Percentiles rank a stretch among this genome's conserved stretches.
These are phyloP conservation scores for Toxonevra muliebris DNA, from an alignment of 2,888 invertebrate species.

Conservation along the genomic window DNA sequence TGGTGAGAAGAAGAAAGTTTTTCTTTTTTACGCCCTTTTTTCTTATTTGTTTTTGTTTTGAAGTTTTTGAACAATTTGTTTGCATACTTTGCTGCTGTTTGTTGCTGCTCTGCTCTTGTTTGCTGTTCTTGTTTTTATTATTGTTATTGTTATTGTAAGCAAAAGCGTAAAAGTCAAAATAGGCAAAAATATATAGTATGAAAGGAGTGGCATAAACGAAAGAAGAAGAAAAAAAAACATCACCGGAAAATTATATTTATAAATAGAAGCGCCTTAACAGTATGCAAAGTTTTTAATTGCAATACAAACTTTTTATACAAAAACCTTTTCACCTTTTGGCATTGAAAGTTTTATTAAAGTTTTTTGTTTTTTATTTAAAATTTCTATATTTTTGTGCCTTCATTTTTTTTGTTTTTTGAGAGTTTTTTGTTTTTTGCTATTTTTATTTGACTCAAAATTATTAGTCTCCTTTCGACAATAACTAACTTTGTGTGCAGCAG, in stretches of 20 bases:
- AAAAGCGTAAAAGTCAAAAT: background rate
- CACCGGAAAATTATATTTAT: background rate
- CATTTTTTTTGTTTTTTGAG: too few relatives aligned
- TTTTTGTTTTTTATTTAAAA: background rate
- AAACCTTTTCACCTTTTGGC: background rate
- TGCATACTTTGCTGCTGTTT: background rate
- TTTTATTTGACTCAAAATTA: background rate
- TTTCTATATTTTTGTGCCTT: too few relatives aligned
- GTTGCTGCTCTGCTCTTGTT: background rate
- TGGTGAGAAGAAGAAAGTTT: too few relatives aligned
- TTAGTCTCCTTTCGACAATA: slow-evolving; percentile 1
- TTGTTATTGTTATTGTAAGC: background rate
- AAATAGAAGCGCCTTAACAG: background rate
- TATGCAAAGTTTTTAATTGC: too few relatives aligned
- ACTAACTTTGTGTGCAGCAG: background rate
- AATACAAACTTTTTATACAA: too few relatives aligned
- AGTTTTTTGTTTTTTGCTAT: too few relatives aligned
- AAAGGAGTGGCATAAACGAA: background rate
- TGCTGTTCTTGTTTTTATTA: background rate
- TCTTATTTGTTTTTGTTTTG: too few relatives aligned
- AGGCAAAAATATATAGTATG: background rate
- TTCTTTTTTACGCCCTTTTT: too few relatives aligned
- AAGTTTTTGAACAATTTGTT: too few relatives aligned
- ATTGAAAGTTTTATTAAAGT: background rate
- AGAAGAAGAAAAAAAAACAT: background rate